Conservation (phyloP, 2,797 vertebrate species). For the Premnoplex brunnescens region DNA sequence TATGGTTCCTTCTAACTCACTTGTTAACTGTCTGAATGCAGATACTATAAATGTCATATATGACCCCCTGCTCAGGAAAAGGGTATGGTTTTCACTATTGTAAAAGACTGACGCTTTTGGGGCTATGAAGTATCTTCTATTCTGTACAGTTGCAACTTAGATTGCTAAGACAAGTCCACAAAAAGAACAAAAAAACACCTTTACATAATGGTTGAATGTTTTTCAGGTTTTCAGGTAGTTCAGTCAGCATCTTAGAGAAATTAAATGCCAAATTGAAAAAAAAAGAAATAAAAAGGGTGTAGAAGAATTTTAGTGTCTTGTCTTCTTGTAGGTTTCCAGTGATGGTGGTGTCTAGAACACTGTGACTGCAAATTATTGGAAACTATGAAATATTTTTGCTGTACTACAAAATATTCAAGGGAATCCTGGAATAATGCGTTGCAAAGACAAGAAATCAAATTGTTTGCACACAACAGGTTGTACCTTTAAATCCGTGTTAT, state of each 20-base stretch:
- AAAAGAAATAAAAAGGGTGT: too few species aligned
- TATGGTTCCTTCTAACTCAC: neutral
- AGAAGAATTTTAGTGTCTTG: neutral
- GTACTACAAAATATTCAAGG: neutral
- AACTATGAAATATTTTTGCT: neutral
- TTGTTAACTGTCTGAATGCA: conserved; percentile 1
- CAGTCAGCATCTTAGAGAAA: neutral
- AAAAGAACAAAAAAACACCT: neutral
- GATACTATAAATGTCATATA: neutral
- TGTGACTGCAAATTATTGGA: neutral
- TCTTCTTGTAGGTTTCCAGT: neutral
- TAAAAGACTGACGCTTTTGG: neutral
- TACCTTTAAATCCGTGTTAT: neutral
- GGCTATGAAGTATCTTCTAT: neutral
- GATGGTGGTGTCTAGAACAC: neutral
- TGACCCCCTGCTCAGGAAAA: neutral
- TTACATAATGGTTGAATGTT: neutral
- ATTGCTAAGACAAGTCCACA: neutral
- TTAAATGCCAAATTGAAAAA: neutral
- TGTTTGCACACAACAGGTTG: neutral
- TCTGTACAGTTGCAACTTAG: neutral
- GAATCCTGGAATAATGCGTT: neutral
- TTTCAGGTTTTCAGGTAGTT: neutral
- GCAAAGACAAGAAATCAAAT: neutral
- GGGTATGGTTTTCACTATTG: neutral